phyloP scores from a whole-genome alignment of 1,140 invertebrate genomes.

The Bradysia coprophila region DNA sequence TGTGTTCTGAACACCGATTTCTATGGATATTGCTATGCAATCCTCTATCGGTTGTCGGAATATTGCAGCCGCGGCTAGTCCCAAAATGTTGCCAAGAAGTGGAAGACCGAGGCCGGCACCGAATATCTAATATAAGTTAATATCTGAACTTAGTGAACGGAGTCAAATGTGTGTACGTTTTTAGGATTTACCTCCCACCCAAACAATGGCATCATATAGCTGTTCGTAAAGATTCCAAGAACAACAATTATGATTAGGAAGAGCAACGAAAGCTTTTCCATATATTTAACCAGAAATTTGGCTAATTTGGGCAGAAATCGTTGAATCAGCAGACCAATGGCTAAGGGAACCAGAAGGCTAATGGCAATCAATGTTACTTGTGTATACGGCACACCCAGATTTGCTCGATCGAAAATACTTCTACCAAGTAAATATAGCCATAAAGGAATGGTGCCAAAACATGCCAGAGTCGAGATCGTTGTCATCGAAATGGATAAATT shows the following conservation, averaged over 20 bases:
- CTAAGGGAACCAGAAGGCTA: slow-evolving; percentile 64
- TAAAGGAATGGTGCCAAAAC: slow-evolving; percentile 60
- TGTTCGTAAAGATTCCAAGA: slow-evolving; percentile 83
- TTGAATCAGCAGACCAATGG: slow-evolving; percentile 60
- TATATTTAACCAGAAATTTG: slow-evolving; percentile 50
- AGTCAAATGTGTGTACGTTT: too few species aligned
- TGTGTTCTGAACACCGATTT: slow-evolving; percentile 90
- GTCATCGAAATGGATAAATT: slow-evolving; percentile 88
- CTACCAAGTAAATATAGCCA: slow-evolving; percentile 90
- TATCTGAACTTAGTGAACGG: background rate
- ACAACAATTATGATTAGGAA: slow-evolving; percentile 76
- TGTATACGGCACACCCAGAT: slow-evolving; percentile 59
- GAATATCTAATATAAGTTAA: slow-evolving; percentile 37
- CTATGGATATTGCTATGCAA: slow-evolving; percentile 70
- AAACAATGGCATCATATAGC: slow-evolving; percentile 79
- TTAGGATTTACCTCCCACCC: slow-evolving; percentile 83
- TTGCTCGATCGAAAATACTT: slow-evolving; percentile 49
- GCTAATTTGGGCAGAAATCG: slow-evolving; percentile 42
- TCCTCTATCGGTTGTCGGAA: slow-evolving; percentile 44
- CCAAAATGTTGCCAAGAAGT: slow-evolving; percentile 69
- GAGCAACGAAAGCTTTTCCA: slow-evolving; percentile 70
- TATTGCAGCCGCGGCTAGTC: slow-evolving; percentile 37
- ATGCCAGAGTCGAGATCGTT: slow-evolving; percentile 61
- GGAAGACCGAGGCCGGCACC: slow-evolving; percentile 69
- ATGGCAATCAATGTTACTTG: slow-evolving; percentile 58